Percentiles rank a stretch among this genome's conserved stretches.
Evolutionary conservation across 2,797 vertebrate species (phyloP).

Genomic region (Lagorchestes hirsutus): DNA sequence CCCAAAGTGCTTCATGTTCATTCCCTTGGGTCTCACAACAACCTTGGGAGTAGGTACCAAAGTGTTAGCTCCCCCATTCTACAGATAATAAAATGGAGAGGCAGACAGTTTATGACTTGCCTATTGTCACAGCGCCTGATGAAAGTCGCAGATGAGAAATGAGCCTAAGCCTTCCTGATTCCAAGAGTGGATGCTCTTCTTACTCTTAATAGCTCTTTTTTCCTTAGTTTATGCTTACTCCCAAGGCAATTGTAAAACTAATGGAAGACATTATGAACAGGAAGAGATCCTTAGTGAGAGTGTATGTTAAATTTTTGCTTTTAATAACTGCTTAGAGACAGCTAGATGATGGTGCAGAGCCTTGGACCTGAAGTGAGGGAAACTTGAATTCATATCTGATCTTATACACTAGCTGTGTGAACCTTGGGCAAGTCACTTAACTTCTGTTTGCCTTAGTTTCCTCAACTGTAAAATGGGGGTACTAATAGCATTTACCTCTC

Average conservation of each 20-base stretch:
- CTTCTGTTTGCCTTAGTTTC: neutral
- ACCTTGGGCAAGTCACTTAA: neutral
- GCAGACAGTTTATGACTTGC: neutral
- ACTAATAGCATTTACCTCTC: neutral
- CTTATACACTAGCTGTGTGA: neutral
- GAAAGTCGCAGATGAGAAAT: neutral
- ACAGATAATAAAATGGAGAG: neutral
- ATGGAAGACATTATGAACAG: neutral
- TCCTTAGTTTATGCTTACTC: neutral
- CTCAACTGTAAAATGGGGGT: neutral
- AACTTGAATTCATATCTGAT: neutral
- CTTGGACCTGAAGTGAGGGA: neutral
- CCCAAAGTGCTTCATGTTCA: neutral
- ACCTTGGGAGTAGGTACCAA: neutral
- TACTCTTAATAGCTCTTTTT: neutral
- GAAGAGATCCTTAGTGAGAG: neutral
- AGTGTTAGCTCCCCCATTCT: neutral
- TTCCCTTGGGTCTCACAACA: neutral
- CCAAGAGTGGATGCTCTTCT: neutral
- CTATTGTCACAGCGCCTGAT: neutral
- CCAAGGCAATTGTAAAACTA: neutral
- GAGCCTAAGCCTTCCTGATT: neutral
- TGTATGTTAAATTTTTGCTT: neutral
- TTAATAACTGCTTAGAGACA: neutral
- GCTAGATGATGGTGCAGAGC: neutral